These are phyloP conservation scores for Pelobates cultripes DNA, from an alignment of 2,797 vertebrate species.

Conservation along the genomic window DNA sequence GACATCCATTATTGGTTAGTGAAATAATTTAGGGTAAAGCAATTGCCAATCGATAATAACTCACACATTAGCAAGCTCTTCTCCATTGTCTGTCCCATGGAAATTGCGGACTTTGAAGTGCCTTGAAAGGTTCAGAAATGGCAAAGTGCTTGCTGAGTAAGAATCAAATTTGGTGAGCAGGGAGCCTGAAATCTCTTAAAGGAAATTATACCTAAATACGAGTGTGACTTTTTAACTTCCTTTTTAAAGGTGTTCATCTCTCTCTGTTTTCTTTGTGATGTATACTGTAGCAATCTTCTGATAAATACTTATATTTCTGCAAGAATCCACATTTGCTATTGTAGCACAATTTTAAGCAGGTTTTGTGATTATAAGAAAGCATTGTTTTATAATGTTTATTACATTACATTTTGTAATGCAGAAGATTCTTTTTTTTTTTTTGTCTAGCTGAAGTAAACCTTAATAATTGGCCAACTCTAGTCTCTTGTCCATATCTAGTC, in stretches of 20 bases:
- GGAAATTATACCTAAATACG: constrained; percentile 1
- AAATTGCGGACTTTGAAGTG: constrained; percentile 15
- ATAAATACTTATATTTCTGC: not conserved
- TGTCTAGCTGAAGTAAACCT: too few relatives aligned
- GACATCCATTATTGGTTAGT: constrained; percentile 48
- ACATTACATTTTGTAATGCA: too few relatives aligned
- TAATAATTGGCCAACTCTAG: too few relatives aligned
- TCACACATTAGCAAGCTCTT: constrained; percentile 35
- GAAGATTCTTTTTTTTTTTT: too few relatives aligned
- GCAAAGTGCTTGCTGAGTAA: not conserved
- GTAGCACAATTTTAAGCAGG: too few relatives aligned
- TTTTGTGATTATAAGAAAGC: too few relatives aligned
- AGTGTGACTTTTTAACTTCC: not conserved
- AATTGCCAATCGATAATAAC: constrained; percentile 42
- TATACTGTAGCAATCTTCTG: not conserved
- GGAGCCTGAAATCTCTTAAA: not conserved
- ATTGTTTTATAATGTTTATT: too few relatives aligned
- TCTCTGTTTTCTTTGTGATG: not conserved
- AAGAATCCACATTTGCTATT: too few relatives aligned
- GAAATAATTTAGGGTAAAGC: constrained; percentile 32
- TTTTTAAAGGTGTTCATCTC: not conserved
- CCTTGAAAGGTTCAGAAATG: constrained; percentile 6
- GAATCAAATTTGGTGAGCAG: not conserved
- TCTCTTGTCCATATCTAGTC: too few relatives aligned
- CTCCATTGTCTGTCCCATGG: constrained; percentile 30